Conservation (phyloP, 1,140 invertebrate genomes). For the Physella acuta region DNA sequence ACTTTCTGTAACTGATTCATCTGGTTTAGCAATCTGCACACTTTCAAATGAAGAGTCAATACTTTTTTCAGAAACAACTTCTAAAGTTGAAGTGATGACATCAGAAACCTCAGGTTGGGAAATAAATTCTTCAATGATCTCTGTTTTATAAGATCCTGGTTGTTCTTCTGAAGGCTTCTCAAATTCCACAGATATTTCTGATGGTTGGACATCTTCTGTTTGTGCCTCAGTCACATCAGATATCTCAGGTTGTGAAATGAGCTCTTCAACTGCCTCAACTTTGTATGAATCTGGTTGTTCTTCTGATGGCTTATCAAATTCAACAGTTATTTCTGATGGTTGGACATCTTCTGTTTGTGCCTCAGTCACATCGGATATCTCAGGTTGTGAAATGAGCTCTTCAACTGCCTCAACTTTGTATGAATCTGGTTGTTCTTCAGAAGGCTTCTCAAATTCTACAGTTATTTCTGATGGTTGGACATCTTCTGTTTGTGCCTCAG, state of each 20-base stretch:
- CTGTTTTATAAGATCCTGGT: slow-evolving; percentile 32
- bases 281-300: slow-evolving; percentile 32
- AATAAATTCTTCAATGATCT: slow-evolving; percentile 31
- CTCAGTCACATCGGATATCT: slow-evolving; percentile 32
- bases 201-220: slow-evolving; percentile 28
- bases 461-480: slow-evolving; percentile 28
- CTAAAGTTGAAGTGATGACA: too few relatives aligned
- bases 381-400: slow-evolving; percentile 30
- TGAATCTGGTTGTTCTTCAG: slow-evolving; percentile 28
- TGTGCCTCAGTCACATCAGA: slow-evolving; percentile 31
- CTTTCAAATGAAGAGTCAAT: slow-evolving; percentile 26
- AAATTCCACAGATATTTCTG: slow-evolving; percentile 39
- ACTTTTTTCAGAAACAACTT: slow-evolving; percentile 29
- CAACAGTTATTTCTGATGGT: slow-evolving; percentile 32
- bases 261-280: slow-evolving; percentile 28
- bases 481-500: slow-evolving; percentile 27
- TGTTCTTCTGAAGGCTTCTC: slow-evolving; percentile 28
- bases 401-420: slow-evolving; percentile 30
- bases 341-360: slow-evolving; percentile 24
- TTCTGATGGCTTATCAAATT: slow-evolving; percentile 28
- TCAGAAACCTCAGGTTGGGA: slow-evolving; percentile 33
- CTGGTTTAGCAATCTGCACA: not conserved
- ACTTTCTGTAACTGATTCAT: slow-evolving; percentile 30
- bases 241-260: slow-evolving; percentile 32
- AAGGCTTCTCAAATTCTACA: slow-evolving; percentile 32